A percentile compares a stretch with the other conserved stretches of the same genome.
Conservation (phyloP, 2,797 vertebrate species). For the Arremon brunneinucha region DNA sequence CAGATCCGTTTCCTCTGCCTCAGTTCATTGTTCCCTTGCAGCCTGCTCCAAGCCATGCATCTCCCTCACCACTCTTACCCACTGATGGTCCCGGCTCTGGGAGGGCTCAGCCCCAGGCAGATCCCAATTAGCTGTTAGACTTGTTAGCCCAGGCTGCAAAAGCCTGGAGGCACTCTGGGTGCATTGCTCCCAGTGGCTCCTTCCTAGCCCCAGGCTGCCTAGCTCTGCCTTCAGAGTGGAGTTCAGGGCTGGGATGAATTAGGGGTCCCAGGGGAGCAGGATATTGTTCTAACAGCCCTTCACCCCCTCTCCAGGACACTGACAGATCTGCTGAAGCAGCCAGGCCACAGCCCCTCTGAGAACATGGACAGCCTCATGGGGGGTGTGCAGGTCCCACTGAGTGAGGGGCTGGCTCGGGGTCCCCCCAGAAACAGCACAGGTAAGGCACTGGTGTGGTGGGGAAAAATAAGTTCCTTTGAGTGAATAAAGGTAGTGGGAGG, state of each 20-base stretch:
- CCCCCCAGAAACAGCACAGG: constrained; percentile 82
- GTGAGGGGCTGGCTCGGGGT: constrained; percentile 80
- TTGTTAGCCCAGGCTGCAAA: rapidly evolving
- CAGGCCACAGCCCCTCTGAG: constrained; percentile 75
- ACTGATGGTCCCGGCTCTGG: rapidly evolving
- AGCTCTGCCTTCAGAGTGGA: not conserved
- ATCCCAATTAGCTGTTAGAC: not conserved
- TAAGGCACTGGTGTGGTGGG: constrained; percentile 43
- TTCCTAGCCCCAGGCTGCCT: not conserved
- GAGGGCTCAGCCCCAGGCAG: not conserved
- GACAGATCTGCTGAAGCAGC: constrained; percentile 93
- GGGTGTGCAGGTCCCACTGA: constrained; percentile 83
- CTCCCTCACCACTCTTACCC: not conserved
- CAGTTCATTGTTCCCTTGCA: rapidly evolving
- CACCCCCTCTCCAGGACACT: constrained; percentile 77
- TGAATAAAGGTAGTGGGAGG: not conserved
- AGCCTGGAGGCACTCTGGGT: not conserved
- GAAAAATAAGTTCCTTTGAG: not conserved
- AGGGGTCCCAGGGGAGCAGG: rapidly evolving
- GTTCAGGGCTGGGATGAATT: rapidly evolving
- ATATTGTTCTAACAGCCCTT: not conserved
- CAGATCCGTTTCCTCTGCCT: not conserved
- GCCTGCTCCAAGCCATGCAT: rapidly evolving
- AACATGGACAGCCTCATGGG: constrained; percentile 77
- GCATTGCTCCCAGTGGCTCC: not conserved